Evolutionary conservation across 2,888 invertebrate genomes (phyloP).

Genomic region (Galerucella nymphaeae): DNA sequence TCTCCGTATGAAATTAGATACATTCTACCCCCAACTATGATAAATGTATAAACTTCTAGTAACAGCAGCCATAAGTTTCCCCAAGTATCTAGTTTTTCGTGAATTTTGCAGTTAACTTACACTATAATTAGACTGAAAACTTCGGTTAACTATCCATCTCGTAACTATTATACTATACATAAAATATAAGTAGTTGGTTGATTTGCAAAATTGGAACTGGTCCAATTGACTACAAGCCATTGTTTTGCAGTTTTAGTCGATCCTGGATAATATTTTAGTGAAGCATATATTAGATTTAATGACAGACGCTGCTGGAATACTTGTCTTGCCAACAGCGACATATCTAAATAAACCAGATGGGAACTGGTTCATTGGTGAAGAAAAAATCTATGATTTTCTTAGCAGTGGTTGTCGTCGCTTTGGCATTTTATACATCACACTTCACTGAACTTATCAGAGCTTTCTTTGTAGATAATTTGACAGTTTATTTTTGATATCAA

Average conservation of each 20-base stretch:
- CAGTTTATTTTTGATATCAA: neutral
- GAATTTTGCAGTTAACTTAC: no score
- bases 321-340: neutral
- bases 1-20: no score
- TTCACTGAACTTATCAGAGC: neutral
- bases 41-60: no score
- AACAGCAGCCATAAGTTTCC: no score
- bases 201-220: neutral
- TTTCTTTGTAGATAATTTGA: neutral
- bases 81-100: no score
- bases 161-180: neutral
- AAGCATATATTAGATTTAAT: neutral
- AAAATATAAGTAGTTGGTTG: neutral
- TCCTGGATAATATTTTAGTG: neutral
- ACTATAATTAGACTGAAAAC: no score
- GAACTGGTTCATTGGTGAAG: neutral
- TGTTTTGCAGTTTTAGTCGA: neutral
- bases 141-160: no score
- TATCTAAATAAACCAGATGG: neutral
- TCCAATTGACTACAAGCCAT: conserved; percentile 5
- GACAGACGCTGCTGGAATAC: neutral
- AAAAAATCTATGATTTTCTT: neutral
- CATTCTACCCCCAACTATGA: no score
- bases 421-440: neutral
- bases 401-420: neutral